Base-by-base conservation (phyloP, 2,888 invertebrate species). In the Saturnia japonica region DNA sequence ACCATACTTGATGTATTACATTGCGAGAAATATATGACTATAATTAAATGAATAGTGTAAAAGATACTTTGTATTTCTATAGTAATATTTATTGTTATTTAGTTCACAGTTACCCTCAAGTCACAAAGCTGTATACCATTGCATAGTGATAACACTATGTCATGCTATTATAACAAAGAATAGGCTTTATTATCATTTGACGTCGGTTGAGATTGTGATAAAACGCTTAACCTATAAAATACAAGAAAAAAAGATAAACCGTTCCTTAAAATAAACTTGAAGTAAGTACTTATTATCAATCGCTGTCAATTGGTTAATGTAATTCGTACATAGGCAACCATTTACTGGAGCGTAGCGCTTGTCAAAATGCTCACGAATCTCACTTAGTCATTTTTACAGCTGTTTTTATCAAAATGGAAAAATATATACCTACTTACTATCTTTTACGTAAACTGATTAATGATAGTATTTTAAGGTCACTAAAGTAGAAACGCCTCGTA, bases 281-380 rank as follows among this genome's bases (percentile, higher is more conserved):
- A 60, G 71, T 73, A 60, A 60, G 71, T 73, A 76, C 73, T 73
- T 73, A 74, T 76, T 75, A 72, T 70, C 68, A 71, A 67, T 70
- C 68, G 68, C 34, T 67, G 45, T 71, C 74, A 73, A 75, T 75
- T 74, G 75, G 68, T 74, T 76, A 69, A 74, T 67, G 71, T 73
- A 70, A 74, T 74, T 74, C 74, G 68, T 22, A 64, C 42, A 68
- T 71, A 71, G 68, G 71, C 60, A 62, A 64, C 64, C 51, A 51
- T 51, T 51, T 47, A 45, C 57, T 47, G 43, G 62, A 45, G 67
- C 60, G 68, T 57, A n/a, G 34, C 67, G 34, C 45, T 68, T 68
- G 70, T 62, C 19, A n/a, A 34, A 54, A n/a, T 42, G 14, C 25
- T 14, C 47, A 51, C 45, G 62, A 40, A 69, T 42, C 68, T 14